phyloP scores from a whole-genome alignment of 2,888 invertebrate genomes.

The Azorinus chamasolen region DNA sequence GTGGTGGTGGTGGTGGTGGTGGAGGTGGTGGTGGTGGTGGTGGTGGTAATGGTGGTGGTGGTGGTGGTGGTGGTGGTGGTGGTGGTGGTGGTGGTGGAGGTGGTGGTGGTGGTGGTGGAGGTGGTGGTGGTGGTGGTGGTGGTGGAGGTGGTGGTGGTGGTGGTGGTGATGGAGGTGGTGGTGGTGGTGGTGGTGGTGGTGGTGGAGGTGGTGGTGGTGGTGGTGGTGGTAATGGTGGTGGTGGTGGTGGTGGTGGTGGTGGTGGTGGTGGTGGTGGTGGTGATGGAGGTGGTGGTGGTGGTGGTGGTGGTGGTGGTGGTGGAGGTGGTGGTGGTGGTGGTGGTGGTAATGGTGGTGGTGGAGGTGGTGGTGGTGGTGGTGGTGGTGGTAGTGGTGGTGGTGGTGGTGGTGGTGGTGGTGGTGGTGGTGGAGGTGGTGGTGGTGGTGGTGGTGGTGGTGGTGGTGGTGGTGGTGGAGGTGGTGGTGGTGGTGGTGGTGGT shows the following conservation, averaged over 20 bases:
- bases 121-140: background rate
- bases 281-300: too few relatives aligned
- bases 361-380: too few relatives aligned
- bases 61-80: slow-evolving; percentile 9
- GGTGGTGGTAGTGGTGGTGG: too few relatives aligned
- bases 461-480: too few relatives aligned
- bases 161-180: slow-evolving; percentile 27
- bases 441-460: too few relatives aligned
- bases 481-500: background rate
- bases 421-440: too few relatives aligned
- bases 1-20: background rate
- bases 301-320: too few relatives aligned
- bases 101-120: background rate
- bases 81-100: slow-evolving; percentile 1
- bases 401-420: too few relatives aligned
- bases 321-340: too few relatives aligned
- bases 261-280: too few relatives aligned
- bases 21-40: background rate
- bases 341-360: too few relatives aligned
- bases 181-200: slow-evolving; percentile 32
- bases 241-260: slow-evolving; percentile 18
- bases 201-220: background rate
- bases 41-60: slow-evolving; percentile 5
- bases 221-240: slow-evolving; percentile 11
- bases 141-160: slow-evolving; percentile 29